Evolutionary conservation across 2,797 vertebrate species (phyloP).

Genomic region (Bradypodion ventrale): DNA sequence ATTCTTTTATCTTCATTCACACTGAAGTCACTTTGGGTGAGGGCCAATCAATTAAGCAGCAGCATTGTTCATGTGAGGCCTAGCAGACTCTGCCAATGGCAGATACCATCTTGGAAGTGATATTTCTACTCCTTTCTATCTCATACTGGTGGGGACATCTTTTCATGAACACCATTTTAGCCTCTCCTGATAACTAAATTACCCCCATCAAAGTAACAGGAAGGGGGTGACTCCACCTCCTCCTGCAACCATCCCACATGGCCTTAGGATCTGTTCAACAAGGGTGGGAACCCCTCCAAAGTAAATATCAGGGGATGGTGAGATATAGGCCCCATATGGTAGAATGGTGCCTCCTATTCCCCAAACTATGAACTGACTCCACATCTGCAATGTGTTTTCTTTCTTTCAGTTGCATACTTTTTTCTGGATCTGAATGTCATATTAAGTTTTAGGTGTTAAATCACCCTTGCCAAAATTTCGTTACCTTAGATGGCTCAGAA

Average conservation of each 20-base stretch:
- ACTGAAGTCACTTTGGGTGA: neutral
- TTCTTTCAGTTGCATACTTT: neutral
- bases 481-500: neutral
- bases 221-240: too few species aligned
- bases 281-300: too few species aligned
- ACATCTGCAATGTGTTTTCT: neutral
- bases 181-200: too few species aligned
- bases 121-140: neutral
- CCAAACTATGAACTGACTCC: too few species aligned
- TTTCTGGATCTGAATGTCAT: neutral
- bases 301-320: too few species aligned
- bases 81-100: neutral
- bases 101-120: neutral
- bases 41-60: neutral
- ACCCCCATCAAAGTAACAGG: too few species aligned
- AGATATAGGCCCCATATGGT: too few species aligned
- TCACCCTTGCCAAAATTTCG: neutral
- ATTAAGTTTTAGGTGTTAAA: neutral
- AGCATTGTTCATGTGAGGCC: neutral
- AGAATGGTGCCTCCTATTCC: too few species aligned
- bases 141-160: neutral
- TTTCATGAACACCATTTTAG: neutral
- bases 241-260: too few species aligned
- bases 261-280: too few species aligned
- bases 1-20: slow-evolving; percentile 32